Base-by-base conservation (phyloP, 2,888 invertebrate species). In the Caenorhabditis doughertyi region DNA sequence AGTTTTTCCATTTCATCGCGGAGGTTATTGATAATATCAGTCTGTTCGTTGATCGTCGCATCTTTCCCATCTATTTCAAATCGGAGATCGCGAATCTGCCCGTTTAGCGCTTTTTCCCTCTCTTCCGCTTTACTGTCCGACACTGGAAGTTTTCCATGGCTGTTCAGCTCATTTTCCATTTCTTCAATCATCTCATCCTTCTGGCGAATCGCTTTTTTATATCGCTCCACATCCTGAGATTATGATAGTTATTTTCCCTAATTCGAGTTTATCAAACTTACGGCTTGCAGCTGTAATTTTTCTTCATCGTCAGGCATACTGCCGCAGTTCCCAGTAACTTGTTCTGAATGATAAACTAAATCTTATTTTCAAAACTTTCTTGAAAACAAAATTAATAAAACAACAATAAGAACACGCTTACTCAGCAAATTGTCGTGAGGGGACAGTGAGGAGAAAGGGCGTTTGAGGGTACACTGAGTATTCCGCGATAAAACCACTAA, bases 141-240 rank as follows among this genome's bases (percentile, higher is more conserved):
- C 0, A 13, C 29, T 1, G 49, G 25, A 0, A 21, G 0, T 13
- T 68, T 62, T 23, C 62, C 62, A 2, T 29, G 27, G 23, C 27
- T 55, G 21, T 39, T 65, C n/a, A 81, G 39, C n/a, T 81, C 81
- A 16, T 58, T 18, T 35, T 81, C 81, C 71, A 81, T 67, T 29
- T 81, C 81, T 47, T 81, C 76, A n/a, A 81, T 76, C 71, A 81
- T 81, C 21, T 76, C 81, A 21, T 81, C 81, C 67, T 76, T 76
- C 21, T 71, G 65, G n/a, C 65, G 56, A 5, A 81, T 35, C 25
- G 56, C 42, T 51, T 32, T 49, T 74, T 47, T 56, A 18, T 42
- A 27, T 2, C 76, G 44, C 25, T 81, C 76, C 4, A 81, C 51
- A 35, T 81, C 81, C 71, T 80, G 44, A 35, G 44, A 64, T 39